Conservation (phyloP, 1,140 invertebrate species). For the Meloidogyne floridensis region DNA sequence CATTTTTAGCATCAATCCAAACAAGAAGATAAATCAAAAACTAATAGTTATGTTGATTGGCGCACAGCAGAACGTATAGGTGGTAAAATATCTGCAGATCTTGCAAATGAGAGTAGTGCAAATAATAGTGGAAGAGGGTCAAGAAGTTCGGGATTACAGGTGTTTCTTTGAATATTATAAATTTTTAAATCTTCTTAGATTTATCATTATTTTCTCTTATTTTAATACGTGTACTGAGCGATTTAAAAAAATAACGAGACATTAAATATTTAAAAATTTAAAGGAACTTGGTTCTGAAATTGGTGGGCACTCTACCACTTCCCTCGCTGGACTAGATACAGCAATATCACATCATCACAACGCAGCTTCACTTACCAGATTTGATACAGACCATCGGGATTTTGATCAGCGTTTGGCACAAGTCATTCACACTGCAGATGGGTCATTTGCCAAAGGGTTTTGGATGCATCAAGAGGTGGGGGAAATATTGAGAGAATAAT, state of each 20-base stretch:
- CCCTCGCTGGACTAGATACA: conserved; percentile 61
- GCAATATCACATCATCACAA: conserved; percentile 65
- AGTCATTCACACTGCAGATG: conserved; percentile 49
- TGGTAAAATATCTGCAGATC: conserved; percentile 56
- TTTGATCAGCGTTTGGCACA: conserved; percentile 64
- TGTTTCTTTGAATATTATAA: conserved; percentile 1
- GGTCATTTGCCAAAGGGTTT: conserved; percentile 72
- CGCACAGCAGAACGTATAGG: conserved; percentile 50
- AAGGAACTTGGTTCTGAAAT: conserved; percentile 58
- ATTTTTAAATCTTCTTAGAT: neutral
- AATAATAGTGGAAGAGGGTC: conserved; percentile 57
- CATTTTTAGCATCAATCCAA: too few species aligned
- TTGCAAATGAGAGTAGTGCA: conserved; percentile 54
- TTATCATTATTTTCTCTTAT: too few species aligned
- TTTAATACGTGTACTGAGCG: too few species aligned
- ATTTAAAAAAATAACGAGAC: too few species aligned
- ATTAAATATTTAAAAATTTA: neutral
- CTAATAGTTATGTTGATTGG: conserved; percentile 31
- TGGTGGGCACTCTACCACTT: conserved; percentile 6
- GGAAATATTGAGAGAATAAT: neutral
- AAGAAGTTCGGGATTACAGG: conserved; percentile 56
- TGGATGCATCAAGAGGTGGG: conserved; percentile 76
- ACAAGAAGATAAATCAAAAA: conserved; percentile 20
- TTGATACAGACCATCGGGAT: conserved; percentile 63
- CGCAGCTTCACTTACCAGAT: conserved; percentile 62